Percentiles rank a stretch among this genome's conserved stretches.
These are phyloP conservation scores for Tachypleus tridentatus DNA, from an alignment of 1,140 invertebrate genomes.

Conservation along the genomic window DNA sequence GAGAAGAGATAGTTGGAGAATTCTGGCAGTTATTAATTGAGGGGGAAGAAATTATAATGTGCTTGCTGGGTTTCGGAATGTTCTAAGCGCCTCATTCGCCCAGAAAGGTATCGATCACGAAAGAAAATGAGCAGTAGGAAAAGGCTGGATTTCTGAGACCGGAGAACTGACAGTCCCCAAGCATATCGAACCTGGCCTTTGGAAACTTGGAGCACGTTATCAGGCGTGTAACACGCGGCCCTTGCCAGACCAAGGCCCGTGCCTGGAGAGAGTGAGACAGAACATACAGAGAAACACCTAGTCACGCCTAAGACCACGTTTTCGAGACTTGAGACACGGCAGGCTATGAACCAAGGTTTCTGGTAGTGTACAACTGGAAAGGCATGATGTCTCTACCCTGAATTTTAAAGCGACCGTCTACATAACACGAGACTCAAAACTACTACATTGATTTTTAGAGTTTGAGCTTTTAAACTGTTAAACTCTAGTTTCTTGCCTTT, in stretches of 20 bases:
- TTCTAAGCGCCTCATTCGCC: conserved; percentile 22
- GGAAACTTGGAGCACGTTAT: conserved; percentile 5
- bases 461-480: no score
- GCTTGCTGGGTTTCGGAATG: conserved; percentile 19
- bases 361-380: no score
- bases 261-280: background rate
- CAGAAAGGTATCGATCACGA: conserved; percentile 17
- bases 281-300: no score
- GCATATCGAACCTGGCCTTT: conserved; percentile 1
- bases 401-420: no score
- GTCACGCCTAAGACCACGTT: no score
- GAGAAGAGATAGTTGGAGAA: background rate
- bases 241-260: background rate
- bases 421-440: no score
- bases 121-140: conserved; percentile 22
- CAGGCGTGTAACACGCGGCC: conserved; percentile 7
- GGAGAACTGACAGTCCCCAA: background rate
- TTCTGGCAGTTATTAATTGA: conserved; percentile 20
- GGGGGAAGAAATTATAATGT: conserved; percentile 22
- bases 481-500: no score
- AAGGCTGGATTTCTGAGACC: background rate
- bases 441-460: no score
- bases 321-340: no score
- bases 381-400: no score
- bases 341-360: no score